Percentiles rank a stretch among this genome's conserved stretches.
Conservation (phyloP, 2,888 invertebrate genomes). For the Lochmaea crataegi region DNA sequence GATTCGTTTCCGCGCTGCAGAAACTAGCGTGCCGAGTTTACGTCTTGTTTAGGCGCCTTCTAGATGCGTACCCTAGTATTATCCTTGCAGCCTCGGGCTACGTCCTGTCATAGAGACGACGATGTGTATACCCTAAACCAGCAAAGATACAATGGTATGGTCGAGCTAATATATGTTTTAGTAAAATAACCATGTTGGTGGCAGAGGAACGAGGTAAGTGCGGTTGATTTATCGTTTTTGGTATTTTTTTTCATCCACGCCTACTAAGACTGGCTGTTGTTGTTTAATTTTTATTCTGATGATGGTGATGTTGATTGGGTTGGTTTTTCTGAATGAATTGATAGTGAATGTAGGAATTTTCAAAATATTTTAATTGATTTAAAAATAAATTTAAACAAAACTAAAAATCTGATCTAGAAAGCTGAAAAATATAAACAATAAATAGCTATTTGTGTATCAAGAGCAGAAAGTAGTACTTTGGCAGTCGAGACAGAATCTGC, state of each 20-base stretch:
- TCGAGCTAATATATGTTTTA: constrained; percentile 57
- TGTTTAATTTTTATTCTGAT: constrained; percentile 24
- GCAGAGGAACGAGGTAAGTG: constrained; percentile 42
- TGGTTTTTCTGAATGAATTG: constrained; percentile 24
- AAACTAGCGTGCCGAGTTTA: constrained; percentile 54
- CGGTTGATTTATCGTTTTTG: constrained; percentile 50
- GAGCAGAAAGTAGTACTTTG: too few species aligned
- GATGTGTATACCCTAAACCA: constrained; percentile 37
- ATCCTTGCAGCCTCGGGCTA: constrained; percentile 54
- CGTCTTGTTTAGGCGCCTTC: constrained; percentile 63
- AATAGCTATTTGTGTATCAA: too few species aligned
- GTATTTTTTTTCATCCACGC: constrained; percentile 48
- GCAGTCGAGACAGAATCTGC: too few species aligned
- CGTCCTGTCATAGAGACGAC: constrained; percentile 58
- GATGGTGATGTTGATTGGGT: constrained; percentile 26
- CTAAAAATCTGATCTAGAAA: too few species aligned
- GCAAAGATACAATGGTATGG: constrained; percentile 52
- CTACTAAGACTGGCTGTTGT: constrained; percentile 43
- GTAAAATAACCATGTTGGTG: constrained; percentile 60
- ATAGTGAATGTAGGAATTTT: constrained; percentile 14
- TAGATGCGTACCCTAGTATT: constrained; percentile 60
- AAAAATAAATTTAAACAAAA: too few species aligned
- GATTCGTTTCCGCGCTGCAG: constrained; percentile 49
- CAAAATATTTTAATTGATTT: neutral
- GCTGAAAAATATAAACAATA: too few species aligned